A percentile compares a stretch with the other conserved stretches of the same genome.
Evolutionary conservation across 2,113 vertebrate species (phyloP).

Genomic region (Lipophrys pholis): DNA sequence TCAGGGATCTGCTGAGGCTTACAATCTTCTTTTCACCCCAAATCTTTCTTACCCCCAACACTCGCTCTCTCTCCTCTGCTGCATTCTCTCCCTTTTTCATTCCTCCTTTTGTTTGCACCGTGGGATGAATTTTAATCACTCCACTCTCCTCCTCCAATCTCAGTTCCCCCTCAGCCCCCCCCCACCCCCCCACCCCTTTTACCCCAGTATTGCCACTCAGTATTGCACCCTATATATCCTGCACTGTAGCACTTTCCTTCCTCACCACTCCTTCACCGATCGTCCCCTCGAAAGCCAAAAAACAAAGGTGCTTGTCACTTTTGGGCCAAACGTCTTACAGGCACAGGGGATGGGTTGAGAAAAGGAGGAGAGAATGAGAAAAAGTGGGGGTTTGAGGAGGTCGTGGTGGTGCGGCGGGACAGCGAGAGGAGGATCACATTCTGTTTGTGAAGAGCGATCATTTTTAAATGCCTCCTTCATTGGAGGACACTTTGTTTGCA

Average conservation of each 20-base stretch:
- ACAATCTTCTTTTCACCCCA: constrained; percentile 83
- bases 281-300: constrained; percentile 15
- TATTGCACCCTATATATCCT: constrained; percentile 44
- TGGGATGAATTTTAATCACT: constrained; percentile 88
- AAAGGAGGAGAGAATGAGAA: constrained; percentile 29
- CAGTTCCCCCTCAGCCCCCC: constrained; percentile 20
- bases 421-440: constrained; percentile 58
- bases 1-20: constrained; percentile 77
- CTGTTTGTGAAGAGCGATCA: constrained; percentile 74
- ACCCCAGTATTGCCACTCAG: constrained; percentile 21
- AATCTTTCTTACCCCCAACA: constrained; percentile 66
- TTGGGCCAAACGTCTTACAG: constrained; percentile 59
- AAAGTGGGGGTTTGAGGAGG: constrained; percentile 24
- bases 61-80: constrained; percentile 68
- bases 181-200: constrained; percentile 14
- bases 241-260: constrained; percentile 30
- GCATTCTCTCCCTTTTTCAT: constrained; percentile 78
- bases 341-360: background rate
- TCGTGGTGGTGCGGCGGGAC: constrained; percentile 13
- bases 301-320: constrained; percentile 48
- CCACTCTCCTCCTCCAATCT: constrained; percentile 66
- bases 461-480: constrained; percentile 79
- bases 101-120: constrained; percentile 84
- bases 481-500: constrained; percentile 79
- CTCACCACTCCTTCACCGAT: constrained; percentile 17